A percentile compares a stretch with the other conserved stretches of the same genome.
Evolutionary conservation across 2,888 invertebrate genomes (phyloP).

Genomic region (Drosophila yooni): DNA sequence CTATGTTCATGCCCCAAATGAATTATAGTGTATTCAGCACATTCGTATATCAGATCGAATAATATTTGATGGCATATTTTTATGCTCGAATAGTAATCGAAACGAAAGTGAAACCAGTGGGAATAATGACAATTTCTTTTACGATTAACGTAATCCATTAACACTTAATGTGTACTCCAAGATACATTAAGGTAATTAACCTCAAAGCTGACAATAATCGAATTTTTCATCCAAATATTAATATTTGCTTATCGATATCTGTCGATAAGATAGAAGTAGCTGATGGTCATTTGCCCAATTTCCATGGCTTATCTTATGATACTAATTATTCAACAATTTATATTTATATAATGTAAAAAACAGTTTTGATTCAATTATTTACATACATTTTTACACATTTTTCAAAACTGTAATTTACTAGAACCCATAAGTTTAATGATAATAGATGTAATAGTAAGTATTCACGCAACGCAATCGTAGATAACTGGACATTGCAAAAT

Average conservation of each 20-base stretch:
- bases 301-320: background rate
- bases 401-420: background rate
- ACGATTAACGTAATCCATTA: background rate
- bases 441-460: background rate
- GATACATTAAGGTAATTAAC: background rate
- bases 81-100: slow-evolving; percentile 13
- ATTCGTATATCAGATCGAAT: slow-evolving; percentile 36
- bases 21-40: slow-evolving; percentile 45
- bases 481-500: too few species aligned
- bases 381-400: background rate
- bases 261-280: background rate
- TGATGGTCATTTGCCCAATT: background rate
- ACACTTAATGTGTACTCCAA: background rate
- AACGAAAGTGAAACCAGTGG: background rate
- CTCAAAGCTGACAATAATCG: background rate
- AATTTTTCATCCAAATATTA: background rate
- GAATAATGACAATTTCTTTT: background rate
- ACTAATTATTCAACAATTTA: background rate
- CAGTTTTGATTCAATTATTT: too few species aligned
- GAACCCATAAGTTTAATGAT: background rate
- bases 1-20: slow-evolving; percentile 43
- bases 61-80: slow-evolving; percentile 17
- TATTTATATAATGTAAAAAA: background rate
- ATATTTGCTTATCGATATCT: background rate
- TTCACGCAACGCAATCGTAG: too few species aligned